These are phyloP conservation scores for Karalla daura DNA, from an alignment of 2,797 vertebrate species.

Conservation along the genomic window DNA sequence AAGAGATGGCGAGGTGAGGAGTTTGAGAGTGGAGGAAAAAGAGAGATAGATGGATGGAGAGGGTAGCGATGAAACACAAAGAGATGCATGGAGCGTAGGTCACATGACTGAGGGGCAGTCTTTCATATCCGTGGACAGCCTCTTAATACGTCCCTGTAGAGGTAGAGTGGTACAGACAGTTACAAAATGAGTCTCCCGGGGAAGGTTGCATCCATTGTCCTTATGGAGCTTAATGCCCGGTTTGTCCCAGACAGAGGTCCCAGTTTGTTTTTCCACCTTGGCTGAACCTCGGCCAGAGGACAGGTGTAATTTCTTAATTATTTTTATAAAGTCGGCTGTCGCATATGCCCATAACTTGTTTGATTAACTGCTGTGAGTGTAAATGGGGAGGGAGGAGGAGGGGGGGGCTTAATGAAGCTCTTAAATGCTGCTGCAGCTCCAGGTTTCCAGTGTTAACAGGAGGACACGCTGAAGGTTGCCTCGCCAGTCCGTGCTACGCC, in stretches of 20 bases:
- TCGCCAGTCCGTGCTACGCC: not conserved
- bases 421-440: constrained; percentile 12
- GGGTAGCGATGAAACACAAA: not conserved
- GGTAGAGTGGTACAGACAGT: constrained; percentile 16
- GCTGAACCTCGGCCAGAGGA: constrained; percentile 45
- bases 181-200: constrained; percentile 27
- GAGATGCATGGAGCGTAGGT: not conserved
- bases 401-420: constrained; percentile 38
- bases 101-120: constrained; percentile 13
- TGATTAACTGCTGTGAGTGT: constrained; percentile 31
- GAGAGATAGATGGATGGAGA: not conserved
- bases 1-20: constrained; percentile 19
- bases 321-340: constrained; percentile 50
- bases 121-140: constrained; percentile 9
- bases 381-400: too few relatives aligned
- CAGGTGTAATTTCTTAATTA: constrained; percentile 51
- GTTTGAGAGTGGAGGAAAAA: not conserved
- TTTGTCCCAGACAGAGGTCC: constrained; percentile 57
- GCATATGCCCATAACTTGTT: constrained; percentile 7
- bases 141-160: not conserved
- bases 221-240: constrained; percentile 58
- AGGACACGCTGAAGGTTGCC: constrained; percentile 12
- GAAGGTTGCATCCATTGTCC: constrained; percentile 29
- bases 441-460: constrained; percentile 1
- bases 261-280: constrained; percentile 63